Base-by-base conservation (phyloP, 2,888 invertebrate genomes). In the Dendrolimus houi region DNA sequence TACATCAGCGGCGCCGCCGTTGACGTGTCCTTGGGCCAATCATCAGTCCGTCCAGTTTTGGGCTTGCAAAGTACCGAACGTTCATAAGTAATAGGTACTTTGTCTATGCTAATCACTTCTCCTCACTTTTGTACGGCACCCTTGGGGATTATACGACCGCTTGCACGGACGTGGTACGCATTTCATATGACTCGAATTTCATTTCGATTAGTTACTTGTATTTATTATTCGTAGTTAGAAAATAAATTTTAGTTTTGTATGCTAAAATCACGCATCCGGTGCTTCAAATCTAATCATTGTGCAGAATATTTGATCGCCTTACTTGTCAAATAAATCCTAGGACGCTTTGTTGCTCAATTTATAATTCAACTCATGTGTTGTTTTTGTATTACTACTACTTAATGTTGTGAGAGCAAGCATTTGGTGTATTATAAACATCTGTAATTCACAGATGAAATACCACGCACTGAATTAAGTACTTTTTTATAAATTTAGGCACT, bases 61-160 rank as follows among this genome's bases (percentile, higher is more conserved):
- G 85, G 74, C 83, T 87, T 87, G 86, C 79, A 84, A 87, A 88
- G 85, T 79, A 72, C 78, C 79, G 80, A 84, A 81, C 81, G 74
- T 78, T 69, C 73, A 68, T 71, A 74, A 78, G 68, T 74, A 75
- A 74, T 70, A 71, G 69, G 69, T 75, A 75, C 75, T 59, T 70
- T 67, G 68, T 69, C 75, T 72, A 87, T 87, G 81, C 86, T 83
- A 87, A 87, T 85, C 75, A 75, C 77, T 74, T 85, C 85, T 83
- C 81, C 73, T 71, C 76, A 77, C 85, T 78, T 88, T 88, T 89
- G 87, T 88, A 80, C 75, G 68, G 70, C 77, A 85, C 82, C 87
- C 83, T 87, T 86, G 84, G 75, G 77, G 81, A 81, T 86, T 81
- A 81, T 78, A 77, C 79, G 74, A 70, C 68, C 72, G 73, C 69